A percentile compares a stretch with the other conserved stretches of the same genome.
Conservation (phyloP, 1,140 invertebrate genomes). For the Bombus consobrinus region DNA sequence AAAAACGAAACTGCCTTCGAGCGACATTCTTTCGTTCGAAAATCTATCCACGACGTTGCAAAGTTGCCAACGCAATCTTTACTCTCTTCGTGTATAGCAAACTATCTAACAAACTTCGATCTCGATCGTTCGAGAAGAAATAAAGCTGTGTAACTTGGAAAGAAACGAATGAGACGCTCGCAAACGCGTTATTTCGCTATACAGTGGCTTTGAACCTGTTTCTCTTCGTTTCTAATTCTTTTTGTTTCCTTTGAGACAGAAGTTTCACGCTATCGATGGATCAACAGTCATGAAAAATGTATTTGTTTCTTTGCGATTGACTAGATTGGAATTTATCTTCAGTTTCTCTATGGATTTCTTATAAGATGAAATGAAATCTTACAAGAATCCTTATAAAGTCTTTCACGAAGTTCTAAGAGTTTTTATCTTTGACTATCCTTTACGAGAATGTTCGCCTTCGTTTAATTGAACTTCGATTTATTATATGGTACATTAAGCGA, state of each 20-base stretch:
- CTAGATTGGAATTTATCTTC: neutral
- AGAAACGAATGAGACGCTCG: neutral
- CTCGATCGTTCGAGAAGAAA: neutral
- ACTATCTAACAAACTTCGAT: neutral
- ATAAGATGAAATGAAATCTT: neutral
- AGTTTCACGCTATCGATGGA: neutral
- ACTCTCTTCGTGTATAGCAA: neutral
- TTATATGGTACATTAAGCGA: neutral
- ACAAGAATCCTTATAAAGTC: neutral
- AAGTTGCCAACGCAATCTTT: neutral
- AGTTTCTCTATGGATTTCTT: neutral
- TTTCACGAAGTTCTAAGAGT: neutral
- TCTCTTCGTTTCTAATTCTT: neutral
- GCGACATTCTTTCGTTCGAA: conserved; percentile 3
- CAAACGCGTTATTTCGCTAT: neutral
- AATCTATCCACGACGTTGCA: neutral
- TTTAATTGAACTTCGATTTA: neutral
- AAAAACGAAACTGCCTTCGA: neutral
- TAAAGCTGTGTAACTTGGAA: neutral
- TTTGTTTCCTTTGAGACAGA: neutral
- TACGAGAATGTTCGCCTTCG: neutral
- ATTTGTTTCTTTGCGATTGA: neutral
- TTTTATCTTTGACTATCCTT: neutral
- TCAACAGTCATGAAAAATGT: neutral
- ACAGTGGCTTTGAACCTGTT: neutral